Percentiles rank a stretch among this genome's conserved stretches.
Conservation (phyloP, 1,140 invertebrate species). For the Plutomurus gul region DNA sequence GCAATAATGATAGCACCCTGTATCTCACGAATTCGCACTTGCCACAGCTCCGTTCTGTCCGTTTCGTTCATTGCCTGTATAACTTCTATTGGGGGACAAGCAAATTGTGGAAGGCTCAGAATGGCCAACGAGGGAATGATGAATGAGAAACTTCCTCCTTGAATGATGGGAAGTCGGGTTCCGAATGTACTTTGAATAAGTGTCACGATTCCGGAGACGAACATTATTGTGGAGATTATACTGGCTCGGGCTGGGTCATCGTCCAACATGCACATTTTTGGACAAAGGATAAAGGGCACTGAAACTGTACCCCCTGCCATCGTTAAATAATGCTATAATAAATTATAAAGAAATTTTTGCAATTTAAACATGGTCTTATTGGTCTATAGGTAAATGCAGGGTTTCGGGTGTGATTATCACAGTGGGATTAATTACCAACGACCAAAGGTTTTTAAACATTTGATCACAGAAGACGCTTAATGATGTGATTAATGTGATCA, state of each 20-base stretch:
- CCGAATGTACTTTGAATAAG: slow-evolving; percentile 51
- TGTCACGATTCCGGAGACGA: slow-evolving; percentile 61
- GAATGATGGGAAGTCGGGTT: slow-evolving; percentile 50
- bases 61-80: slow-evolving; percentile 41
- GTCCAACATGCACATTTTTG: slow-evolving; percentile 60
- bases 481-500: no score
- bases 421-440: no score
- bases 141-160: slow-evolving; percentile 61
- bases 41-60: slow-evolving; percentile 60
- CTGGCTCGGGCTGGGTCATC: slow-evolving; percentile 57
- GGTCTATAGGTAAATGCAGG: no score
- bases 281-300: slow-evolving; percentile 76
- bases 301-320: slow-evolving; percentile 86
- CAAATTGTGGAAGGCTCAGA: slow-evolving; percentile 59
- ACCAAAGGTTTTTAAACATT: no score
- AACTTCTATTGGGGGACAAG: slow-evolving; percentile 57
- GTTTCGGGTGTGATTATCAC: no score
- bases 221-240: slow-evolving; percentile 61
- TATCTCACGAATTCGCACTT: slow-evolving; percentile 60
- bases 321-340: slow-evolving; percentile 78
- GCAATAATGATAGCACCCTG: slow-evolving; percentile 63
- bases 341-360: background rate
- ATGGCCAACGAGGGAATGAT: slow-evolving; percentile 62
- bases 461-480: no score
- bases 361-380: background rate